These are phyloP conservation scores for Nebria brevicollis DNA, from an alignment of 2,888 invertebrate genomes.

Conservation along the genomic window DNA sequence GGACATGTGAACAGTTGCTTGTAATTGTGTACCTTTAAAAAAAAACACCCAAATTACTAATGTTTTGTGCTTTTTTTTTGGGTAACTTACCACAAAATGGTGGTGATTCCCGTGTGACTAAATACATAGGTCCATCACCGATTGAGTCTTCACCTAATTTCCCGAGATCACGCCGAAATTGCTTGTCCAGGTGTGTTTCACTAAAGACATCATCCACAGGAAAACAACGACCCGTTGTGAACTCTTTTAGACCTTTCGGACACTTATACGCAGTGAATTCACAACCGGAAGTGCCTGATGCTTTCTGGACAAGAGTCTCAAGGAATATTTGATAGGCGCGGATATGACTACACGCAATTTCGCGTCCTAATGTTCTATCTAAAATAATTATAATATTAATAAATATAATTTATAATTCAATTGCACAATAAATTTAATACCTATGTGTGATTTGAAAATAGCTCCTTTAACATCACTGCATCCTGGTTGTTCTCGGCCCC, in stretches of 20 bases:
- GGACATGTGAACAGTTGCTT: constrained; percentile 64
- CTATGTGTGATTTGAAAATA: constrained; percentile 68
- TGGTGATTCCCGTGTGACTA: constrained; percentile 63
- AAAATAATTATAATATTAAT: constrained; percentile 36
- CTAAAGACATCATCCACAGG: constrained; percentile 59
- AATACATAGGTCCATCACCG: constrained; percentile 67
- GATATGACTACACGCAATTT: constrained; percentile 69
- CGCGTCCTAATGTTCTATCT: constrained; percentile 64
- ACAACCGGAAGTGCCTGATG: constrained; percentile 57
- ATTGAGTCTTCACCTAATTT: constrained; percentile 59
- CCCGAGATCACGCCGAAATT: constrained; percentile 57
- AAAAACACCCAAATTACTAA: not conserved
- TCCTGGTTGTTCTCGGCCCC: constrained; percentile 70
- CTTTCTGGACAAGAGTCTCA: constrained; percentile 64
- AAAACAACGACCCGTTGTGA: constrained; percentile 67
- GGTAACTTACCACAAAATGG: constrained; percentile 67
- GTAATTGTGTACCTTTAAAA: constrained; percentile 65
- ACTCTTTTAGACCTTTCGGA: constrained; percentile 64
- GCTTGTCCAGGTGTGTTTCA: constrained; percentile 49
- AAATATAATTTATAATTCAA: not conserved
- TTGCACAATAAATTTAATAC: constrained; percentile 56
- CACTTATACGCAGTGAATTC: constrained; percentile 68
- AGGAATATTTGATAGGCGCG: constrained; percentile 67
- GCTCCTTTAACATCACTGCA: constrained; percentile 68
- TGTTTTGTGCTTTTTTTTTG: constrained; percentile 17